Percentiles rank a stretch among this genome's conserved stretches.
These are phyloP conservation scores for Coregonus suidteri DNA, from an alignment of 2,797 vertebrate genomes.

Conservation along the genomic window DNA sequence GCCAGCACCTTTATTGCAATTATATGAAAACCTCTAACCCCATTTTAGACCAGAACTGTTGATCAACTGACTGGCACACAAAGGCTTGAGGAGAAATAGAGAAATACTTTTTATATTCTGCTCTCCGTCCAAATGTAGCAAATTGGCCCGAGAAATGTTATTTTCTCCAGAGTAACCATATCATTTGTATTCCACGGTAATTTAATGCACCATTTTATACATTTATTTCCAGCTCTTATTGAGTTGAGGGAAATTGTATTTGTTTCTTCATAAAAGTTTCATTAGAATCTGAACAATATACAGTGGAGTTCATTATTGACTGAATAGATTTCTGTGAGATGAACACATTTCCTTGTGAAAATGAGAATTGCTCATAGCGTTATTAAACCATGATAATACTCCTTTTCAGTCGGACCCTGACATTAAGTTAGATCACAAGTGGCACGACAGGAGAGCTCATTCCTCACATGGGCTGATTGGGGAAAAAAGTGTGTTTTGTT, in stretches of 20 bases:
- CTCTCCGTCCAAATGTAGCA: constrained; percentile 60
- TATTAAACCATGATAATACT: no score
- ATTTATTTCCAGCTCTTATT: constrained; percentile 54
- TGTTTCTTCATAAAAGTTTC: constrained; percentile 64
- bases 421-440: constrained; percentile 13
- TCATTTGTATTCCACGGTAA: constrained; percentile 52
- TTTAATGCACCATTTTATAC: constrained; percentile 45
- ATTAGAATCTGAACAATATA: constrained; percentile 47
- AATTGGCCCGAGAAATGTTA: constrained; percentile 43
- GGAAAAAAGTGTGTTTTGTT: background rate
- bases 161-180: constrained; percentile 56
- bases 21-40: constrained; percentile 50
- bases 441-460: constrained; percentile 22
- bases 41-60: constrained; percentile 32
- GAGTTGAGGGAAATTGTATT: constrained; percentile 40
- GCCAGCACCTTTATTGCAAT: constrained; percentile 51
- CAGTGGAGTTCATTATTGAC: constrained; percentile 44
- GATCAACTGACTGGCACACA: background rate
- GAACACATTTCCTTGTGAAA: constrained; percentile 52
- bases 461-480: constrained; percentile 29
- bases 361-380: constrained; percentile 37
- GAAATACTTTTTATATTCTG: constrained; percentile 53
- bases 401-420: no score
- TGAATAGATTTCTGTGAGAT: constrained; percentile 60
- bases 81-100: constrained; percentile 40